phyloP scores from a whole-genome alignment of 2,797 vertebrate species.

The Pangasius larnaudii region DNA sequence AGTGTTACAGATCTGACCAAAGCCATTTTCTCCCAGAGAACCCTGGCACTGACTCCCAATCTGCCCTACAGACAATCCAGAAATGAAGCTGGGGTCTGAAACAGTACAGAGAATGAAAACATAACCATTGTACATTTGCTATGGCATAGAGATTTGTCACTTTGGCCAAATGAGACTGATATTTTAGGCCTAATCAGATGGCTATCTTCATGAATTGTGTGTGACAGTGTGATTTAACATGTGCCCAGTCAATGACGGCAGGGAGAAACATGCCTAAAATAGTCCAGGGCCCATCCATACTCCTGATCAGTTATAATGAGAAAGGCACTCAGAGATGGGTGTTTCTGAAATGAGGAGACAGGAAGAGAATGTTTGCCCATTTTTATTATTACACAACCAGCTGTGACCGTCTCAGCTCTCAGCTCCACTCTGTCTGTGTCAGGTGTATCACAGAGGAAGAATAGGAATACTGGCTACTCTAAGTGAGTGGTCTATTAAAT shows the following conservation, averaged over 20 bases:
- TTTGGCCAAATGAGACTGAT: constrained; percentile 1
- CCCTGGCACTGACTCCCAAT: constrained; percentile 49
- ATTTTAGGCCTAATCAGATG: constrained; percentile 17
- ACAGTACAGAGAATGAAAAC: constrained; percentile 22
- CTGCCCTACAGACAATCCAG: constrained; percentile 46
- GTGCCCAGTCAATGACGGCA: constrained; percentile 19
- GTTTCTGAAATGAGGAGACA: constrained; percentile 51
- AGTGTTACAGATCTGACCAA: constrained; percentile 68
- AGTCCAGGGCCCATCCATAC: constrained; percentile 25
- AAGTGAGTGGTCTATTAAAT: background rate
- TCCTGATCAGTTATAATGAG: constrained; percentile 34
- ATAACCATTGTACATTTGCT: background rate
- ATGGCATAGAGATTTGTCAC: background rate
- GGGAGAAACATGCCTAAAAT: constrained; percentile 41
- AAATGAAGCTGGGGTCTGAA: constrained; percentile 48
- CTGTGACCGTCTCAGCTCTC: constrained; percentile 47
- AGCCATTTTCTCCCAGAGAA: constrained; percentile 65
- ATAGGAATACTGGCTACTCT: constrained; percentile 15
- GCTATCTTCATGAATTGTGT: constrained; percentile 22
- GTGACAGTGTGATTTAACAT: constrained; percentile 33
- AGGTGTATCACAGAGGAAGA: constrained; percentile 44
- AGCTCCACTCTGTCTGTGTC: constrained; percentile 45
- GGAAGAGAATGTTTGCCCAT: constrained; percentile 39
- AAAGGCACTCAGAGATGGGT: constrained; percentile 18
- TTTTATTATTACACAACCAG: constrained; percentile 56